Percentiles rank a stretch among this genome's conserved stretches.
These are phyloP conservation scores for Pseudochirops cupreus DNA, from an alignment of 2,797 vertebrate species.

Conservation along the genomic window DNA sequence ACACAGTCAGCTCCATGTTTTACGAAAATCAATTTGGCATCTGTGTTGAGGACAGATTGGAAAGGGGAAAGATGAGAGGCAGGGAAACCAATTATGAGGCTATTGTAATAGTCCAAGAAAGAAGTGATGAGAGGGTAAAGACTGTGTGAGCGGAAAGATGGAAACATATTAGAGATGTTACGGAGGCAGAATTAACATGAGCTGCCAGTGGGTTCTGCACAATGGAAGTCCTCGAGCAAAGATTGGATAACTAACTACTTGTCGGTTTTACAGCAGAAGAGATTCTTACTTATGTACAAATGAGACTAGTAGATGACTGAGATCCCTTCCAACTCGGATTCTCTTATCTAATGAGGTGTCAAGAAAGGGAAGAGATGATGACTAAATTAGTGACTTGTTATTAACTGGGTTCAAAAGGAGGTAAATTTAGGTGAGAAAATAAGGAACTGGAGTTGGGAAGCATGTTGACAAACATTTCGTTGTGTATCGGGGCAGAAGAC, in stretches of 20 bases:
- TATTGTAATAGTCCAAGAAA: background rate
- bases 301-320: background rate
- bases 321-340: background rate
- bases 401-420: background rate
- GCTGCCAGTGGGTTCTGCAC: background rate
- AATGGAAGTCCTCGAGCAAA: background rate
- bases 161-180: background rate
- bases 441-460: background rate
- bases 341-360: background rate
- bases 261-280: background rate
- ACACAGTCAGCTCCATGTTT: background rate
- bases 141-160: background rate
- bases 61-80: background rate
- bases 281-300: background rate
- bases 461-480: background rate
- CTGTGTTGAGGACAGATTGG: background rate
- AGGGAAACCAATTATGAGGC: background rate
- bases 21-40: background rate
- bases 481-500: background rate
- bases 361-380: background rate
- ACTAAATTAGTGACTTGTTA: background rate
- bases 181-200: background rate
- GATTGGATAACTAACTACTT: background rate
- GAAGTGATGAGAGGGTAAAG: background rate
- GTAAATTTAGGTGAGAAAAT: background rate